These are phyloP conservation scores for Leptarthrus brevirostris DNA, from an alignment of 2,888 invertebrate genomes.

Conservation along the genomic window DNA sequence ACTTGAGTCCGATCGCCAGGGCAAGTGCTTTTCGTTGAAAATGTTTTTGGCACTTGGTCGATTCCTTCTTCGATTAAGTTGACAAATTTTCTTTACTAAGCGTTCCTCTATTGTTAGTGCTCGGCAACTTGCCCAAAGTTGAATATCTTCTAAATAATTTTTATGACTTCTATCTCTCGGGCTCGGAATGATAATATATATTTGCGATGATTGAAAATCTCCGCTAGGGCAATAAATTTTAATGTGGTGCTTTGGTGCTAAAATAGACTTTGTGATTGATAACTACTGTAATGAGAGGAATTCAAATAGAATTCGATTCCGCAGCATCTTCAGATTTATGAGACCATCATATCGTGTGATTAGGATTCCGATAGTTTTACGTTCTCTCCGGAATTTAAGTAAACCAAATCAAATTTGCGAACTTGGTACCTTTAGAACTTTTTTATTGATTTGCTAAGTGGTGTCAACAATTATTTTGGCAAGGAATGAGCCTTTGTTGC, in stretches of 20 bases:
- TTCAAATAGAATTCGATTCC: background rate
- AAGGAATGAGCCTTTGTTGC: conserved; percentile 4
- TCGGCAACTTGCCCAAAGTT: conserved; percentile 28
- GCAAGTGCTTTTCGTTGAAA: conserved; percentile 15
- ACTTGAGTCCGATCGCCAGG: conserved; percentile 2
- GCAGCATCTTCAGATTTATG: background rate
- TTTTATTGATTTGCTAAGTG: conserved; percentile 21
- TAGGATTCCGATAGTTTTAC: conserved; percentile 13
- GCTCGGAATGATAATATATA: background rate
- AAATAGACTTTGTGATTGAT: conserved; percentile 19
- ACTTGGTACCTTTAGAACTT: conserved; percentile 12
- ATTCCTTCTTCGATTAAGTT: conserved; percentile 18
- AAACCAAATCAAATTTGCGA: background rate
- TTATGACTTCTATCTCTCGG: background rate
- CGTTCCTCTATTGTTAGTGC: conserved; percentile 17
- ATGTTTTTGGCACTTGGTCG: conserved; percentile 17
- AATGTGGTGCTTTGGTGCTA: conserved; percentile 11
- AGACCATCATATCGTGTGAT: background rate
- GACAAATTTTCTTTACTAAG: conserved; percentile 2
- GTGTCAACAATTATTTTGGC: conserved; percentile 25
- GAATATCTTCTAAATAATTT: conserved; percentile 3
- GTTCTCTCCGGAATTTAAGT: background rate
- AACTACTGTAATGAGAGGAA: conserved; percentile 2
- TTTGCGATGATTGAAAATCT: background rate
- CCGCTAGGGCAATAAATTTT: background rate